Base-by-base conservation (phyloP, 2,113 vertebrate species). In the Talpa occidentalis region DNA sequence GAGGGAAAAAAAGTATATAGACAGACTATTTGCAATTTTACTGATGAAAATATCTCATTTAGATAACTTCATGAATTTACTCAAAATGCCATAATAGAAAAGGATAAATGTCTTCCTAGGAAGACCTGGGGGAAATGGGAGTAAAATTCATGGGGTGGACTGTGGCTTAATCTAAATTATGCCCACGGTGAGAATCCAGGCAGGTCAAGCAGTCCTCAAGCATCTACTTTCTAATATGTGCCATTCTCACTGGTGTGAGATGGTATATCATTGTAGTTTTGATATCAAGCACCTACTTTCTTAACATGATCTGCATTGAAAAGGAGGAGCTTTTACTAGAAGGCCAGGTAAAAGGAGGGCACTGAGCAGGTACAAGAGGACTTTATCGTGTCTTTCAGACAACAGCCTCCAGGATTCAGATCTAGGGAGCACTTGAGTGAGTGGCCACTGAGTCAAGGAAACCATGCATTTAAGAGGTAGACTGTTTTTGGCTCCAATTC, bases 1-100 rank as follows among this genome's bases (percentile, higher is more conserved):
- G 28, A 2, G 59, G 17, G 74, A 82, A 92, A 73, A 60, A 35
- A 14, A 80, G 3, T 73, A 73, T 69, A 66, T 80, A 77, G 10
- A 85, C 9, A 40, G 15, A 40, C 17, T 59, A 59, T 35, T 80
- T 6, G 4, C 88, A 70, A 60, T 19, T 91, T 91, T 62, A 82
- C 7, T 78, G 67, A 88, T 54, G 70, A 86, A 94, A 70, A 64
- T 28, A 9, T 17, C 81, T 88, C 62, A 72, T 59, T 94, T 62
- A 54, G 3, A 83, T 32, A 73, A 77, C 10, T 73, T 47, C 17
- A 82, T 30, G 22, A 90, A 54, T 67, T 32, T 90, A 73, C 32
- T 90, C 85, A 97, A 95, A 94, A 86, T 42, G 59, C 19, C 16
- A 42, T 2, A 79, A 32, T 52, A n/a, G 28, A 64, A 70, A 64